Conservation (phyloP, 1,140 invertebrate genomes). For the Drosophila nikananu region DNA sequence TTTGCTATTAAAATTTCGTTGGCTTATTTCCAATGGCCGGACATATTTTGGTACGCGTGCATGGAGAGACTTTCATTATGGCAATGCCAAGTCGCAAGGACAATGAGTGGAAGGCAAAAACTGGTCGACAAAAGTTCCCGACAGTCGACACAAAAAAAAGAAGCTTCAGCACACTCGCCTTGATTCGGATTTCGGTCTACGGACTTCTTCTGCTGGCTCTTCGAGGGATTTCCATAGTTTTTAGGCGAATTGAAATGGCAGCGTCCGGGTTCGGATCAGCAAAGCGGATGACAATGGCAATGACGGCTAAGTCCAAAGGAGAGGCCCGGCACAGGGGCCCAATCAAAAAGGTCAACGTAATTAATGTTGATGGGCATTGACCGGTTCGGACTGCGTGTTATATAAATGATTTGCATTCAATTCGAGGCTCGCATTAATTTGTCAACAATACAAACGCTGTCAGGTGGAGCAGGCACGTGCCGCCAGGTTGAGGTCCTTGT, state of each 20-base stretch:
- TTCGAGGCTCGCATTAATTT: conserved; percentile 54
- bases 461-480: conserved; percentile 40
- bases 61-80: conserved; percentile 60
- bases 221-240: conserved; percentile 48
- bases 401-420: conserved; percentile 48
- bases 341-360: conserved; percentile 38
- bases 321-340: neutral
- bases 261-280: conserved; percentile 18
- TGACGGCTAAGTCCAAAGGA: neutral
- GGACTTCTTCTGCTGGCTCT: conserved; percentile 31
- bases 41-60: conserved; percentile 44
- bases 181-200: conserved; percentile 23
- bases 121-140: conserved; percentile 52
- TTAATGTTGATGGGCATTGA: conserved; percentile 57
- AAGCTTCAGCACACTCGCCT: conserved; percentile 32
- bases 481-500: conserved; percentile 36
- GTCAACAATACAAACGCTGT: conserved; percentile 42
- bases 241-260: conserved; percentile 61
- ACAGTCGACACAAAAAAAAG: conserved; percentile 38
- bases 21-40: conserved; percentile 67
- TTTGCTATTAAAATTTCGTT: conserved; percentile 65
- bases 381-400: conserved; percentile 15
- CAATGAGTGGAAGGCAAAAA: conserved; percentile 51
- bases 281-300: conserved; percentile 45
- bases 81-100: conserved; percentile 52